Conservation (phyloP, 2,888 invertebrate genomes). For the Callimorpha dominula region DNA sequence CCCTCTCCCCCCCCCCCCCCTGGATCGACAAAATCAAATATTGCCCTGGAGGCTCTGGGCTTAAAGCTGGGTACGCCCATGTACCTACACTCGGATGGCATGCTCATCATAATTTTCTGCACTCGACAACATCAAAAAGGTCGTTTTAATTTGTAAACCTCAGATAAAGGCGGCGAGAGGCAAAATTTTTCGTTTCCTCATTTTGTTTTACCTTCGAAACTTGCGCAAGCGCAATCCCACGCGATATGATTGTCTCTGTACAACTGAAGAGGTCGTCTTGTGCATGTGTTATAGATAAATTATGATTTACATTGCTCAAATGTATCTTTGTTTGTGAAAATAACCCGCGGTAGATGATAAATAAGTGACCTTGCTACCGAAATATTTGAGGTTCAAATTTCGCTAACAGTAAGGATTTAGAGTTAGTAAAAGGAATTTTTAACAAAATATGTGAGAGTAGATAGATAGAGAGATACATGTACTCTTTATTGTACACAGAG, state of each 20-base stretch:
- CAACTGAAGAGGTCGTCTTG: slow-evolving; percentile 20
- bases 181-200: slow-evolving; percentile 27
- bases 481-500: too few relatives aligned
- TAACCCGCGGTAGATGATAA: neutral
- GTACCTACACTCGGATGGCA: neutral
- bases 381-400: neutral
- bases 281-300: slow-evolving; percentile 23
- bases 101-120: slow-evolving; percentile 33
- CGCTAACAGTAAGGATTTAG: neutral
- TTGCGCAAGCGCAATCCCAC: slow-evolving; percentile 26
- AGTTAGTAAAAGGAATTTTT: too few relatives aligned
- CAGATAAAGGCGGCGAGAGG: slow-evolving; percentile 15
- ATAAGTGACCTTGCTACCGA: neutral
- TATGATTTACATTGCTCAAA: slow-evolving; percentile 19
- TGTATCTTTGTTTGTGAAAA: slow-evolving; percentile 9
- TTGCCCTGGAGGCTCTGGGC: too few relatives aligned
- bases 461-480: too few relatives aligned
- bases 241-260: slow-evolving; percentile 22
- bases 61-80: too few relatives aligned
- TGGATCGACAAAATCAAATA: too few relatives aligned
- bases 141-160: slow-evolving; percentile 20
- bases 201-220: slow-evolving; percentile 24
- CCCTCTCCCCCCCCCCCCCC: too few relatives aligned
- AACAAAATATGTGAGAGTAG: too few relatives aligned
- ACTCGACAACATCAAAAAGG: slow-evolving; percentile 26